These are phyloP conservation scores for Stomatorhinus walkeri DNA, from an alignment of 2,797 vertebrate species.

Conservation along the genomic window DNA sequence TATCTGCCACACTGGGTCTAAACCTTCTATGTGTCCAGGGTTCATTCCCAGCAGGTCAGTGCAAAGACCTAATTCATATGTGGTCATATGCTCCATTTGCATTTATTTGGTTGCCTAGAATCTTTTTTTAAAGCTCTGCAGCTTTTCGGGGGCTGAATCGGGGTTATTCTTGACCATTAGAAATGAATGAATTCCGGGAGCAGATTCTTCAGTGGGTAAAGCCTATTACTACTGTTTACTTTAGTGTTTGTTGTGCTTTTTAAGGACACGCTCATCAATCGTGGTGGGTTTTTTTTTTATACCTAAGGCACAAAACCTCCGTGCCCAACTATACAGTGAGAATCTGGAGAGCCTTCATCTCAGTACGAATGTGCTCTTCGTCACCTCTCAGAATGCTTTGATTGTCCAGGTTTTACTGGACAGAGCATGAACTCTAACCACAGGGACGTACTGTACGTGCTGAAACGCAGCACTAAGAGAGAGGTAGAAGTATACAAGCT, in stretches of 20 bases:
- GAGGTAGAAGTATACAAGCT: neutral
- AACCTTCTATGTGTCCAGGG: neutral
- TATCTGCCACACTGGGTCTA: neutral
- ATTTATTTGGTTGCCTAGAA: neutral
- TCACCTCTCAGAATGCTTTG: neutral
- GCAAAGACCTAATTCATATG: constrained; percentile 6
- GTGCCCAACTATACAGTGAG: neutral
- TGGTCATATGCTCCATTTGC: constrained; percentile 13
- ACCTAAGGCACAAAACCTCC: neutral
- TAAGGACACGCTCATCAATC: neutral
- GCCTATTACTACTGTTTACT: neutral
- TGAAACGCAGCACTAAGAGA: neutral
- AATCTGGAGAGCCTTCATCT: neutral
- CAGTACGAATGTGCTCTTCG: neutral
- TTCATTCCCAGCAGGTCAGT: neutral
- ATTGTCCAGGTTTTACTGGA: neutral
- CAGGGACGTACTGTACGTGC: neutral
- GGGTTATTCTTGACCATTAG: neutral
- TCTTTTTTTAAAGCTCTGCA: neutral
- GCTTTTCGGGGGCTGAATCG: neutral
- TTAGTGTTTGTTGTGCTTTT: neutral
- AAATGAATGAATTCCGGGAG: neutral
- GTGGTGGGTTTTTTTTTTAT: too few species aligned
- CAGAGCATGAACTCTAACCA: neutral
- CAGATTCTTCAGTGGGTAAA: neutral